Evolutionary conservation across 2,797 vertebrate species (phyloP), one percentile per base, ranked within the genome.

Genomic region (Sebastes cheni): DNA sequence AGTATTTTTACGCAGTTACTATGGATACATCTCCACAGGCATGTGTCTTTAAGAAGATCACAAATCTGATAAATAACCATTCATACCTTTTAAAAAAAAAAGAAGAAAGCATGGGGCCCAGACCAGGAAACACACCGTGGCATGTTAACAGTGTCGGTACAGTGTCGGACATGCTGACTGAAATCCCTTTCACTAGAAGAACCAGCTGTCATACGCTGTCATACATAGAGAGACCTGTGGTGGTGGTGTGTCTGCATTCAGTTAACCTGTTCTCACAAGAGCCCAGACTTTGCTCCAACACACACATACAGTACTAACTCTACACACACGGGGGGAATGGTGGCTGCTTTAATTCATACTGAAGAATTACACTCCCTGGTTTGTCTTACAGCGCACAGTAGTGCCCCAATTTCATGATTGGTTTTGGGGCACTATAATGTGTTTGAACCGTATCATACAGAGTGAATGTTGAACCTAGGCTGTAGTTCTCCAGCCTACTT

Each of bases 61-160:
- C 89, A 90, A 87, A 93, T 93, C 88, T 90, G 93, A 95, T 95
- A 95, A 95, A 95, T 94, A 95, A 95, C 88, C 93, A 92, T 94
- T 93, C 92, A 93, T 89, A 94, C 91, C 75, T 85, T 77, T 36
- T 36, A 39, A 39, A 39, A 39, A 36, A 77, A 75, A 72, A 71
- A 27, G 4, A 52, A 65, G 65, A 68, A 50, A 60, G 69, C 9
- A 59, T 77, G 36, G 72, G 80, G 86, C 70, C 85, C 79, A 68
- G 87, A 88, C 70, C 60, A 66, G 81, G 74, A 83, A 78, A 90
- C 86, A 71, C 73, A 70, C 58, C 13, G 20, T 56, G 73, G 67
- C 61, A n/a, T 61, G 77, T 79, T 77, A 25, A 70, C 75, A 23
- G 81, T 59, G 81, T 75, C 8, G 27, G 77, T 77, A 82, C 84